phyloP scores from a whole-genome alignment of 2,888 invertebrate genomes.

The Heliconius charithonia region DNA sequence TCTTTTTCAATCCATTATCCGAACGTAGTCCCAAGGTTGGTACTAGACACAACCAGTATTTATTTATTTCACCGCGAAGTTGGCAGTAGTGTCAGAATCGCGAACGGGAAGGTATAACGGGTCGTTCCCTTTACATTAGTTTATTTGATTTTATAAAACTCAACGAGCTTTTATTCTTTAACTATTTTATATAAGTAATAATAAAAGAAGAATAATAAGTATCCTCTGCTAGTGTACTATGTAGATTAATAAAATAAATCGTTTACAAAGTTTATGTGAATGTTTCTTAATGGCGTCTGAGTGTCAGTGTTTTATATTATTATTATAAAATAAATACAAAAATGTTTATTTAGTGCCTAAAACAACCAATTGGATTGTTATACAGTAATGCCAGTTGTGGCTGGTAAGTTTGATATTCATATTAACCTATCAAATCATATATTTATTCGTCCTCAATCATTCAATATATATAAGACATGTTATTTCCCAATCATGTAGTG shows the following conservation, averaged over 20 bases:
- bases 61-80: slow-evolving; percentile 66
- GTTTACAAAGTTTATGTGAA: slow-evolving; percentile 60
- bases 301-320: slow-evolving; percentile 48
- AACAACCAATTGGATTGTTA: slow-evolving; percentile 56
- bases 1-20: slow-evolving; percentile 29
- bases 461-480: not conserved
- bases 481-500: not conserved
- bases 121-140: slow-evolving; percentile 59
- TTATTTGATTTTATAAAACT: slow-evolving; percentile 55
- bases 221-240: slow-evolving; percentile 21
- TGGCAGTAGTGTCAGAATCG: slow-evolving; percentile 66
- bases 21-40: slow-evolving; percentile 43
- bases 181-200: slow-evolving; percentile 63
- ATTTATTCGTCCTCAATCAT: not conserved
- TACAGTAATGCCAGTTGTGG: slow-evolving; percentile 66
- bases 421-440: slow-evolving; percentile 19
- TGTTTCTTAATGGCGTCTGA: slow-evolving; percentile 69
- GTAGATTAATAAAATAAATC: slow-evolving; percentile 58
- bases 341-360: slow-evolving; percentile 70
- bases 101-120: slow-evolving; percentile 63
- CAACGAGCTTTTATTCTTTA: slow-evolving; percentile 68
- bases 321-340: slow-evolving; percentile 46
- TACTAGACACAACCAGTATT: slow-evolving; percentile 55
- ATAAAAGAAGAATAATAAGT: slow-evolving; percentile 30
- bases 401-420: slow-evolving; percentile 59